Evolutionary conservation across 2,888 invertebrate species (phyloP).

Genomic region (Dione juno): DNA sequence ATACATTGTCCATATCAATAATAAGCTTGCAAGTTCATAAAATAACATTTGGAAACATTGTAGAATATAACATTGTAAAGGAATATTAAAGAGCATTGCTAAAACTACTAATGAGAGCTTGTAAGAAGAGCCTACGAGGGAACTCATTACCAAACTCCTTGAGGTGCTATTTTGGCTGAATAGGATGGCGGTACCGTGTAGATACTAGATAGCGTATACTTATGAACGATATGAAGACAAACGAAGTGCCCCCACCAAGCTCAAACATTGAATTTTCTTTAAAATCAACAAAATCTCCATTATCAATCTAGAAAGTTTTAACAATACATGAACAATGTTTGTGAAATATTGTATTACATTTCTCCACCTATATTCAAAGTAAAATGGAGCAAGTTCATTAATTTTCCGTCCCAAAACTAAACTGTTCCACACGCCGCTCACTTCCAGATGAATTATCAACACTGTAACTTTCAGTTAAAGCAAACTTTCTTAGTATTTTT

Average conservation of each 20-base stretch:
- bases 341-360: constrained; percentile 40
- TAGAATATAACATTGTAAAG: constrained; percentile 58
- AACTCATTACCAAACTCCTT: constrained; percentile 81
- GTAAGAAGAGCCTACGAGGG: constrained; percentile 67
- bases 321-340: constrained; percentile 39
- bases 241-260: constrained; percentile 65
- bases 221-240: constrained; percentile 80
- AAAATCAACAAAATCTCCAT: constrained; percentile 40
- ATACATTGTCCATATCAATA: too few relatives aligned
- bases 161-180: constrained; percentile 81
- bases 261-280: constrained; percentile 49
- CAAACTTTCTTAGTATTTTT: constrained; percentile 39
- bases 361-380: constrained; percentile 39
- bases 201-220: constrained; percentile 77
- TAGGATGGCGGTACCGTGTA: constrained; percentile 65
- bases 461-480: constrained; percentile 43
- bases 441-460: constrained; percentile 45
- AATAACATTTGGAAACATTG: too few relatives aligned
- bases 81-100: constrained; percentile 59
- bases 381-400: constrained; percentile 44
- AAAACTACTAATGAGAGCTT: constrained; percentile 64
- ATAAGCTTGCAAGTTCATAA: too few relatives aligned
- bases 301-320: constrained; percentile 33
- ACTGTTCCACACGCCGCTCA: constrained; percentile 42
- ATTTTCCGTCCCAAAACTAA: constrained; percentile 43